Evolutionary conservation across 1,140 invertebrate genomes (phyloP).

Genomic region (Conopomorpha cramerella): DNA sequence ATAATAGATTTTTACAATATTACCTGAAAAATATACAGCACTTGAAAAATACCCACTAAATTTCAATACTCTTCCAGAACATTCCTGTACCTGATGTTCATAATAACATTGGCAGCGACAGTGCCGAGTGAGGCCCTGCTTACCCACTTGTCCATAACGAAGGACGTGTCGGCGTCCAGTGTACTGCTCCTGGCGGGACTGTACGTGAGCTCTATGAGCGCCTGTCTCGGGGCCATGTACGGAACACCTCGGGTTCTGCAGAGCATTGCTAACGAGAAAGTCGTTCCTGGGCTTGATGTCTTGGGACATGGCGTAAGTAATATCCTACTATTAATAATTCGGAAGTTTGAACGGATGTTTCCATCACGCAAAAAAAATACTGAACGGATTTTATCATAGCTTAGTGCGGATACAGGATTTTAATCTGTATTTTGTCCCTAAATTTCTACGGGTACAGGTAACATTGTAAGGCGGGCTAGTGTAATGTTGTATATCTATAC

Average conservation of each 20-base stretch:
- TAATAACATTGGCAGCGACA: conserved; percentile 86
- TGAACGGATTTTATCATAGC: no score
- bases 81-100: conserved; percentile 88
- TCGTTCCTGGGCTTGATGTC: conserved; percentile 85
- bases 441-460: no score
- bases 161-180: conserved; percentile 81
- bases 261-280: conserved; percentile 94
- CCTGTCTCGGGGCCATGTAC: conserved; percentile 92
- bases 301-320: conserved; percentile 86
- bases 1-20: background rate
- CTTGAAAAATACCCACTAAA: no score
- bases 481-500: no score
- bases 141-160: conserved; percentile 87
- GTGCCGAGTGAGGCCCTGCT: conserved; percentile 76
- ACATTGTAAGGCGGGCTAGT: no score
- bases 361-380: no score
- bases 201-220: conserved; percentile 94
- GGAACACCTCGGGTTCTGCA: conserved; percentile 93
- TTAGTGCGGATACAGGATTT: no score
- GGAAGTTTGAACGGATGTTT: no score
- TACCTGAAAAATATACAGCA: no score
- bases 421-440: no score
- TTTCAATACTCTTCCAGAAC: conserved; percentile 69
- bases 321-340: no score
- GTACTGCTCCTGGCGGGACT: conserved; percentile 87